phyloP scores from a whole-genome alignment of 1,140 invertebrate species.

The Drosophila tristis region DNA sequence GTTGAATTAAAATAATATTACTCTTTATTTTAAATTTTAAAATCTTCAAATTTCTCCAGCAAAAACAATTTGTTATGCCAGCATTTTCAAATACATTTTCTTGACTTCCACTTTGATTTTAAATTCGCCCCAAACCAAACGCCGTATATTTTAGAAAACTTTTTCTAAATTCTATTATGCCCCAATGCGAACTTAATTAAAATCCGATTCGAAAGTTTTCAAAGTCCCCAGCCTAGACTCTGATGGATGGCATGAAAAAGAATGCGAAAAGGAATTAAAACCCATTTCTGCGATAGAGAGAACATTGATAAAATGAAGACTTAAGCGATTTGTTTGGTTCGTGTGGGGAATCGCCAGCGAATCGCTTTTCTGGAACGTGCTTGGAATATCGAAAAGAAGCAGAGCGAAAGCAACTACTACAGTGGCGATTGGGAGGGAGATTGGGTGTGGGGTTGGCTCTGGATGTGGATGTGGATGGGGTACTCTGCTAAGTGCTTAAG shows the following conservation, averaged over 20 bases:
- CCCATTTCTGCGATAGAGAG: constrained; percentile 10
- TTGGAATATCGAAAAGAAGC: constrained; percentile 36
- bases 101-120: no score
- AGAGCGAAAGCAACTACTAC: constrained; percentile 18
- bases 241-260: constrained; percentile 7
- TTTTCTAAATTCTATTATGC: constrained; percentile 1
- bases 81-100: no score
- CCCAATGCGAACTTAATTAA: constrained; percentile 9
- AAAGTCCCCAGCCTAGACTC: not conserved
- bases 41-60: no score
- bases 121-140: no score
- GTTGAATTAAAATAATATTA: no score
- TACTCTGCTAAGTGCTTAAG: constrained; percentile 69
- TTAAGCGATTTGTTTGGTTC: constrained; percentile 49
- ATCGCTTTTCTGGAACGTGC: constrained; percentile 63
- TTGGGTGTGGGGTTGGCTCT: not conserved
- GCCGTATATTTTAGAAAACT: no score
- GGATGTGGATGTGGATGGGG: not conserved
- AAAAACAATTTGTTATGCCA: no score
- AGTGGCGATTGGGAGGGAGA: constrained; percentile 18
- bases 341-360: constrained; percentile 48
- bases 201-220: constrained; percentile 19
- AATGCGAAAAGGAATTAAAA: constrained; percentile 34
- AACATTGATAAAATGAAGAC: constrained; percentile 55
- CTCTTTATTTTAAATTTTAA: no score